phyloP scores from a whole-genome alignment of 1,140 invertebrate genomes.

The Ips typographus region DNA sequence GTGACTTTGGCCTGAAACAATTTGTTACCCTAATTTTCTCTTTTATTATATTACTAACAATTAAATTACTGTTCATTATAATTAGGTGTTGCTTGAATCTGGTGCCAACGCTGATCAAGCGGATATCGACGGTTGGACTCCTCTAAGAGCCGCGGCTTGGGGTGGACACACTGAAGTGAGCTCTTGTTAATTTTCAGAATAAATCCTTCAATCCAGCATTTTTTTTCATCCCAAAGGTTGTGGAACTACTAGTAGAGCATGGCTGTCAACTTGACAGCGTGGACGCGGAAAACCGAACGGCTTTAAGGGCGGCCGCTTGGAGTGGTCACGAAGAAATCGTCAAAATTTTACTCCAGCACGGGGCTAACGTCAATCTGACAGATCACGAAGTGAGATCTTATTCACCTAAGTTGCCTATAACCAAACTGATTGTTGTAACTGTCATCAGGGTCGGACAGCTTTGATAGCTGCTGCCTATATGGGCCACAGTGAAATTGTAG shows the following conservation, averaged over 20 bases:
- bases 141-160: constrained; percentile 85
- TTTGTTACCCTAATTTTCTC: too few species aligned
- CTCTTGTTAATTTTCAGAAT: background rate
- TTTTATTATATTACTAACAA: background rate
- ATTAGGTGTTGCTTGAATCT: constrained; percentile 64
- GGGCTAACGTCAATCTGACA: constrained; percentile 67
- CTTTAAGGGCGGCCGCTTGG: constrained; percentile 79
- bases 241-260: constrained; percentile 75
- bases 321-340: constrained; percentile 81
- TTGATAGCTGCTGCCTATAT: constrained; percentile 87
- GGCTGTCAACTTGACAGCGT: constrained; percentile 82
- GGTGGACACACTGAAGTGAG: constrained; percentile 85
- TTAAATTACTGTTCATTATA: background rate
- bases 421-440: background rate
- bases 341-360: constrained; percentile 70
- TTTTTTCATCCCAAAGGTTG: constrained; percentile 64
- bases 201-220: background rate
- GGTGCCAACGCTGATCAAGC: constrained; percentile 80
- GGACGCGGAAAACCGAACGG: constrained; percentile 69
- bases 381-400: constrained; percentile 56
- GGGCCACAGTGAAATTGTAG: constrained; percentile 92
- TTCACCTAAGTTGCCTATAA: background rate
- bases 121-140: constrained; percentile 88
- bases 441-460: constrained; percentile 69
- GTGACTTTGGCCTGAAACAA: too few species aligned